Evolutionary conservation across 2,888 invertebrate species (phyloP).

Genomic region (Orgyia antiqua): DNA sequence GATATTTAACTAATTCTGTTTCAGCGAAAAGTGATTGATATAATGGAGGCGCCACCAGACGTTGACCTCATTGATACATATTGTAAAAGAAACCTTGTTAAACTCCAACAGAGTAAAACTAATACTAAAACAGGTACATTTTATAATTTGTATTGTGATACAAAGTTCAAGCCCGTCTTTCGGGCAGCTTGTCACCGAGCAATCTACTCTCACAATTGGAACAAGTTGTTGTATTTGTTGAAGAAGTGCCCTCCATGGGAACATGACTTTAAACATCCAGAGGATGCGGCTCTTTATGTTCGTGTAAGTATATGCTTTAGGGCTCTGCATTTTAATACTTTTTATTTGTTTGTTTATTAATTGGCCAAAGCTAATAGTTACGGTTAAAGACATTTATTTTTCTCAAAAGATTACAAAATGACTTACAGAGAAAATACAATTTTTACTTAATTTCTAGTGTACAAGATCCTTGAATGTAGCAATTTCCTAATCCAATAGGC

Average conservation of each 20-base stretch:
- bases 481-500: too few species aligned
- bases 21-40: conserved; percentile 43
- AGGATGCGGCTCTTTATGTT: conserved; percentile 36
- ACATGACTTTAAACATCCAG: conserved; percentile 22
- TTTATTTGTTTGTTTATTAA: not conserved
- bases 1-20: too few species aligned
- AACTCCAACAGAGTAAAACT: conserved; percentile 33
- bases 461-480: too few species aligned
- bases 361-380: too few species aligned
- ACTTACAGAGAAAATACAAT: too few species aligned
- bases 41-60: conserved; percentile 27
- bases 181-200: conserved; percentile 41
- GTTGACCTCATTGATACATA: conserved; percentile 20
- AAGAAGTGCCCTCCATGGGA: conserved; percentile 52
- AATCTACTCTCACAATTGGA: conserved; percentile 61
- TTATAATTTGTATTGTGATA: conserved; percentile 5
- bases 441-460: too few species aligned
- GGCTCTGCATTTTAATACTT: not conserved
- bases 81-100: conserved; percentile 40
- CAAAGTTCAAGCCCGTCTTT: conserved; percentile 21
- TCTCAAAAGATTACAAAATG: too few species aligned
- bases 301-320: conserved; percentile 37
- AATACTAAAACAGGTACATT: conserved; percentile 1
- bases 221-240: conserved; percentile 50
- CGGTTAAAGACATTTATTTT: too few species aligned